Evolutionary conservation across 2,797 vertebrate genomes (phyloP).

Genomic region (Helicolenus hilgendorfi): DNA sequence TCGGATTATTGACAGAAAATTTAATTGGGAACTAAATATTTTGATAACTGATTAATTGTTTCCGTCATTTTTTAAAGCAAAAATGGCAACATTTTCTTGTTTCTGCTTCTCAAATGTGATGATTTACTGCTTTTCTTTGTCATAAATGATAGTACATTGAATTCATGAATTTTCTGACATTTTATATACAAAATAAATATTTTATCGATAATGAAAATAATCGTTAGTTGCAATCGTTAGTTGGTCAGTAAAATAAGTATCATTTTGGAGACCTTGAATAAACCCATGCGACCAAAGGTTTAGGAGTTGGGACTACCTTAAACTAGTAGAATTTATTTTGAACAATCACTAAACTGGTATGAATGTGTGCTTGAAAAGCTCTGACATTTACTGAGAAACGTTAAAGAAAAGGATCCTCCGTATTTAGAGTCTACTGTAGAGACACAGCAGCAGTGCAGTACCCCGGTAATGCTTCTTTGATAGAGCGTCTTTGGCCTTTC

Average conservation of each 20-base stretch:
- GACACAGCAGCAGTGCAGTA: background rate
- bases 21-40: background rate
- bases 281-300: background rate
- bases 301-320: background rate
- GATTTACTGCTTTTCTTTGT: background rate
- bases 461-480: background rate
- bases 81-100: background rate
- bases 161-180: background rate
- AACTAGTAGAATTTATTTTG: background rate
- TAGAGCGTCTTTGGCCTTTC: conserved; percentile 22
- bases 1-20: background rate
- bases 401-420: background rate
- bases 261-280: background rate
- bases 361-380: background rate
- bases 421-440: background rate
- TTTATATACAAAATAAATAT: background rate
- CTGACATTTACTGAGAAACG: background rate
- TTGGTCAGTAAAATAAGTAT: background rate
- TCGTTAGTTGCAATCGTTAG: background rate
- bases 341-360: background rate
- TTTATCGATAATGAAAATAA: background rate
- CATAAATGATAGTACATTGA: background rate
- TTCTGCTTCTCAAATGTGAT: background rate
- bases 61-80: background rate
- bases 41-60: background rate